These are phyloP conservation scores for Eidolon helvum DNA, from an alignment of 2,113 vertebrate species.

Conservation along the genomic window DNA sequence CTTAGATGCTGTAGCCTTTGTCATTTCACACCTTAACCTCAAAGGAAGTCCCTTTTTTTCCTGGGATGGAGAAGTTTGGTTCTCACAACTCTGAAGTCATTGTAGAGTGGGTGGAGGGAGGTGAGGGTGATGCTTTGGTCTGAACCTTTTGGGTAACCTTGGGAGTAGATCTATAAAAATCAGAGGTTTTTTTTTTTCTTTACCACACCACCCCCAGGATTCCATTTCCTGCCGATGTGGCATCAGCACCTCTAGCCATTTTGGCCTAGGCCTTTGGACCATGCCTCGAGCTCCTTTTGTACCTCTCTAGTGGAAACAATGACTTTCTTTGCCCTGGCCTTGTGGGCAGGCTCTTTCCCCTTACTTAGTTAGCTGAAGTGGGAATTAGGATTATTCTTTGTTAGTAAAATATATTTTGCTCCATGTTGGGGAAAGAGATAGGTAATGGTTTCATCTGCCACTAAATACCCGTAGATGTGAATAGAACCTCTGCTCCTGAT, in stretches of 20 bases:
- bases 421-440: neutral
- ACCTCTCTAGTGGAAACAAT: slow-evolving; percentile 11
- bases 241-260: neutral
- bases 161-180: slow-evolving; percentile 62
- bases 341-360: neutral
- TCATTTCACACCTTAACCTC: slow-evolving; percentile 63
- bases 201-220: slow-evolving; percentile 75
- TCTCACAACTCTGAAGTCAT: slow-evolving; percentile 66
- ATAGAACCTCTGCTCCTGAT: neutral
- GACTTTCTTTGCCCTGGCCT: slow-evolving; percentile 6
- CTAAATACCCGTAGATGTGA: neutral
- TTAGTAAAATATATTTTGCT: neutral
- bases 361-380: slow-evolving; percentile 21
- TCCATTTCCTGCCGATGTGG: slow-evolving; percentile 68
- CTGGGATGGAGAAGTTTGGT: slow-evolving; percentile 65
- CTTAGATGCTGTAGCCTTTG: neutral
- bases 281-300: neutral
- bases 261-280: slow-evolving; percentile 20
- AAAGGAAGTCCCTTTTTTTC: slow-evolving; percentile 51
- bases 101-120: slow-evolving; percentile 63
- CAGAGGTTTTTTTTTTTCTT: slow-evolving; percentile 58
- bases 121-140: neutral
- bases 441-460: neutral
- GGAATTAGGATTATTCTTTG: neutral
- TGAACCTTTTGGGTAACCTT: slow-evolving; percentile 66